Conservation (phyloP, 2,888 invertebrate genomes). For the Leucophenga montana region DNA sequence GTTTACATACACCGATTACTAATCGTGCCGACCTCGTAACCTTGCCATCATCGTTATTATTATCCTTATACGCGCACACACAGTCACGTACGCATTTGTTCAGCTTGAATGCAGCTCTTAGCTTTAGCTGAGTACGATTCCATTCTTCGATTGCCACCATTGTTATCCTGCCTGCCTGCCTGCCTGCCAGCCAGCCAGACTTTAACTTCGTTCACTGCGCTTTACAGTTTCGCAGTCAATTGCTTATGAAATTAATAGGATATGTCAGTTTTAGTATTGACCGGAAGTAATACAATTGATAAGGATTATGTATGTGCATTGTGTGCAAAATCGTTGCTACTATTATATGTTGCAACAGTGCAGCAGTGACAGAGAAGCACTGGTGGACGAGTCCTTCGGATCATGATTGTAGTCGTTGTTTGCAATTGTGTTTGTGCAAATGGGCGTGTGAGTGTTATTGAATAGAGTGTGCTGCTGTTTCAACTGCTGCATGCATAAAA, state of each 20-base stretch:
- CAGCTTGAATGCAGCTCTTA: conserved; percentile 7
- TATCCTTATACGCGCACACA: not conserved
- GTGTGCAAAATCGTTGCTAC: conserved; percentile 7
- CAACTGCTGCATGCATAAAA: conserved; percentile 2
- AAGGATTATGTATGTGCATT: conserved; percentile 56
- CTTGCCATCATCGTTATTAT: not conserved
- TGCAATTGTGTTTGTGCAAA: conserved; percentile 55
- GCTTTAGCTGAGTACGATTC: too few relatives aligned
- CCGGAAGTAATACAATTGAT: conserved; percentile 68
- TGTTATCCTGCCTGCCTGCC: not conserved
- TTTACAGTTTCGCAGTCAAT: conserved; percentile 67
- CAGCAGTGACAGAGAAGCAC: conserved; percentile 13
- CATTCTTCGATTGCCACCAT: not conserved
- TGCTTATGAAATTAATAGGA: conserved; percentile 68
- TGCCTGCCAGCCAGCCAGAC: not conserved
- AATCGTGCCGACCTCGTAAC: too few relatives aligned
- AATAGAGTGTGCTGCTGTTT: conserved; percentile 23
- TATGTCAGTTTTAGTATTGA: conserved; percentile 67
- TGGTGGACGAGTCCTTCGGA: not conserved
- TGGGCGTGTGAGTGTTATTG: conserved; percentile 64
- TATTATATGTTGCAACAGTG: conserved; percentile 33
- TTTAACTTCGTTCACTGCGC: conserved; percentile 39
- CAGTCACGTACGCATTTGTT: conserved; percentile 25
- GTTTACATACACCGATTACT: too few relatives aligned
- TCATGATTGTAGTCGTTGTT: not conserved